Conservation (phyloP, 2,888 invertebrate genomes). For the Augochlorella aurata region DNA sequence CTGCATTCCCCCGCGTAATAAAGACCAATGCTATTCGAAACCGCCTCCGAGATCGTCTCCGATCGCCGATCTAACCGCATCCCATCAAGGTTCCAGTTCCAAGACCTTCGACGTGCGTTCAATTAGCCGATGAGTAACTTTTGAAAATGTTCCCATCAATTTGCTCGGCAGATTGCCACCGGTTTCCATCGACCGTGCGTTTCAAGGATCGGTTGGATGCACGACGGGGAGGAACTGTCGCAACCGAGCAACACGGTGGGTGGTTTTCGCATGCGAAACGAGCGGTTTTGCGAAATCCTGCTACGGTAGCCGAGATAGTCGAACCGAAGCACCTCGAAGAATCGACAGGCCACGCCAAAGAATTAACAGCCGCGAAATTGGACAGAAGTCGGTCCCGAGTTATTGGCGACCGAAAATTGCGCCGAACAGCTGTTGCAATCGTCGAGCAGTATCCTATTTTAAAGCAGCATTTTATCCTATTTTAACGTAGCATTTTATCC, state of each 20-base stretch:
- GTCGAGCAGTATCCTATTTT: too few species aligned
- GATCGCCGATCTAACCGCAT: background rate
- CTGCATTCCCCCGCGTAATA: background rate
- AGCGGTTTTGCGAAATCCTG: constrained; percentile 45
- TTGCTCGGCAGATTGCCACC: constrained; percentile 4
- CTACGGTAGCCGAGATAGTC: constrained; percentile 15
- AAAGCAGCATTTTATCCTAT: too few species aligned
- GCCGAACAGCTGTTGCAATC: too few species aligned
- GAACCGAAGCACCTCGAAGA: constrained; percentile 2
- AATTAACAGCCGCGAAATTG: constrained; percentile 33
- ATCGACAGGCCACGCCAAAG: constrained; percentile 10
- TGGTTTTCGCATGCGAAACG: constrained; percentile 64
- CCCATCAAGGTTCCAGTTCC: background rate
- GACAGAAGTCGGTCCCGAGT: background rate
- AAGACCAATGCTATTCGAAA: background rate
- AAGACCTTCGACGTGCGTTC: background rate
- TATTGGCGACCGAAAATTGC: background rate
- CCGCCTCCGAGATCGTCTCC: background rate
- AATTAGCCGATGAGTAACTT: background rate
- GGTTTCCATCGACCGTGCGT: constrained; percentile 17
- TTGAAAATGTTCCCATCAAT: background rate
- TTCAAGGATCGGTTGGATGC: constrained; percentile 1
- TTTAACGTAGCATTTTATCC: too few species aligned
- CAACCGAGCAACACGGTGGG: constrained; percentile 56
- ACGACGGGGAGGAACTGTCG: constrained; percentile 43